Conservation (phyloP, 2,888 invertebrate genomes). For the Fabriciana adippe region DNA sequence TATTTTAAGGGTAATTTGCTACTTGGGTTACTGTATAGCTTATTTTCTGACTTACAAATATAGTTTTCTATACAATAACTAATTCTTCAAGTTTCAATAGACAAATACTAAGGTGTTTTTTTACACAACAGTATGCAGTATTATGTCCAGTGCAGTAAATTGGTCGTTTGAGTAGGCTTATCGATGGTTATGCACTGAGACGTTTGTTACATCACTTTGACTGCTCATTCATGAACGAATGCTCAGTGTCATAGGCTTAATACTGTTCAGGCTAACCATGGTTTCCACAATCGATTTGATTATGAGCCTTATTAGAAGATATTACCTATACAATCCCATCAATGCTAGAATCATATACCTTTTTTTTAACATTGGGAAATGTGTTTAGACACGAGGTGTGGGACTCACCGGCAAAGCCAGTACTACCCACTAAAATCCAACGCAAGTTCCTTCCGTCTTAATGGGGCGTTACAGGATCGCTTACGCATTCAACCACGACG, state of each 20-base stretch:
- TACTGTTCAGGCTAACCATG: conserved; percentile 23
- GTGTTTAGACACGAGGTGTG: too few species aligned
- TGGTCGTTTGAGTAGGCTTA: conserved; percentile 35
- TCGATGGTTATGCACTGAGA: conserved; percentile 39
- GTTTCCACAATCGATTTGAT: conserved; percentile 10
- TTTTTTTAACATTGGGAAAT: too few species aligned
- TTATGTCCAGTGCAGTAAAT: conserved; percentile 35
- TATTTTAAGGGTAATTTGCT: too few species aligned
- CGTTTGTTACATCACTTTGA: conserved; percentile 48
- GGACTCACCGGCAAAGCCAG: too few species aligned
- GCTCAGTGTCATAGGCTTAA: conserved; percentile 32
- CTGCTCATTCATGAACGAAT: conserved; percentile 50
- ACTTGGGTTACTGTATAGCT: too few species aligned
- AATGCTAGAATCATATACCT: too few species aligned
- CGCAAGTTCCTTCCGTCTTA: too few species aligned
- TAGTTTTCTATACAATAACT: not conserved
- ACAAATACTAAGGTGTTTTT: conserved; percentile 1
- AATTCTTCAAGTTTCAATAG: too few species aligned
- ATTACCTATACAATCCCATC: too few species aligned
- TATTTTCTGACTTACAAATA: not conserved
- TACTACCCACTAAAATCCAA: too few species aligned
- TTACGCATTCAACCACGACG: too few species aligned
- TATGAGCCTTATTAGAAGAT: not conserved
- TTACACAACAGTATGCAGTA: conserved; percentile 22
- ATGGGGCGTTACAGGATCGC: too few species aligned